Evolutionary conservation across 1,140 invertebrate species (phyloP), one percentile per base, ranked within the genome.

Genomic region (Sipha flava): DNA sequence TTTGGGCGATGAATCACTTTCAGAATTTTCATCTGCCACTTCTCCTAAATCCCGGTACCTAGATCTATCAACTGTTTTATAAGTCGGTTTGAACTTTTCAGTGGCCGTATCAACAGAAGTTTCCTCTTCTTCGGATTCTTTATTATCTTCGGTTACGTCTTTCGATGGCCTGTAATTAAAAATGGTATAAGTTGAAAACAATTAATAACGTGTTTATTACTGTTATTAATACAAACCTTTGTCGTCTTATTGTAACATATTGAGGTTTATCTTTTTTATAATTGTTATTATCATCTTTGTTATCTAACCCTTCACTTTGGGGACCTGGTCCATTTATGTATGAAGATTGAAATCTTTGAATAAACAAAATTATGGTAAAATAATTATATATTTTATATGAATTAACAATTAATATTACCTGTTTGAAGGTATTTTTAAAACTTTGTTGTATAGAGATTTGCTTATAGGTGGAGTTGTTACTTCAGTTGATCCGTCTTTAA

Each of bases 251-350:
- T 29, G 81, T 84, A 0, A 89, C 89, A 82, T 90, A 92, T 85
- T 92, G 88, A 29, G 90, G 90, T 83, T 89, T 89, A 47, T 89
- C 89, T 49, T 87, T 87, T 80, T 87, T 86, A 34, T 80, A 79
- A 68, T 81, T 83, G 57, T 79, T 43, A 83, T 40, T 66, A 62
- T 81, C 66, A 29, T 77, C 62, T 26, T 81, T 75, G 9, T 34
- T 43, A 18, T 88, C 88, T 1, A 93, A 82, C 0, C 92, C 92
- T 73, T 90, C 90, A 82, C 91, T 92, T 82, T 94, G 92, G 0
- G 92, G 89, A 43, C 91, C 89, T 10, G 83, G 84, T 40, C 84
- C 83, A 72, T 85, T 85, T 29, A 83, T 81, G 31, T 81, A 82
- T 9, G 80, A 45, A 0, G 81, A 82, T 26, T 84, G 82, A 57